Conservation (phyloP, 2,888 invertebrate genomes). For the Heteromurus nitidus region DNA sequence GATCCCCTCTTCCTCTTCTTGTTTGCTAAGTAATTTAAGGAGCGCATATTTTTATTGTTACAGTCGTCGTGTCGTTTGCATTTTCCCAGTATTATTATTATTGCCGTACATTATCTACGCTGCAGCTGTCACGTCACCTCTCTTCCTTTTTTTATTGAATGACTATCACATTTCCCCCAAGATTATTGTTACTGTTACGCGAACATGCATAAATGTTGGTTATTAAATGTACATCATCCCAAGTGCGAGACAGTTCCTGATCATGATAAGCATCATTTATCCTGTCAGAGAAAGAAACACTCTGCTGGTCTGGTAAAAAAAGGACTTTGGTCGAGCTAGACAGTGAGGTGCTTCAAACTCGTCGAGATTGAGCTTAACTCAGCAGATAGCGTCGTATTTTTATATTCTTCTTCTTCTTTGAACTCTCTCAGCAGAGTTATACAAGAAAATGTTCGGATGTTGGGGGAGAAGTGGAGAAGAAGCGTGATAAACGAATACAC, state of each 20-base stretch:
- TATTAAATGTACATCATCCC: slow-evolving; percentile 7
- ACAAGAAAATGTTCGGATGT: not conserved
- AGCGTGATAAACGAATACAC: not conserved
- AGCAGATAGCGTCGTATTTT: too few relatives aligned
- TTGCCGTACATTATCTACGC: slow-evolving; percentile 1
- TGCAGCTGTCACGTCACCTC: slow-evolving; percentile 36
- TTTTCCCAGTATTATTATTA: slow-evolving; percentile 1
- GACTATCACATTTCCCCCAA: not conserved
- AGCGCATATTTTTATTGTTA: not conserved
- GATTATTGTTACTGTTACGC: slow-evolving; percentile 11
- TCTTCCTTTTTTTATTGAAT: not conserved
- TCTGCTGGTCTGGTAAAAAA: too few relatives aligned
- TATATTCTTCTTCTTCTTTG: not conserved
- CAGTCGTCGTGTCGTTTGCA: not conserved
- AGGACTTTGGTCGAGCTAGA: slow-evolving; percentile 7
- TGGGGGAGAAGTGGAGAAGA: not conserved
- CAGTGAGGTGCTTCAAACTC: slow-evolving; percentile 41
- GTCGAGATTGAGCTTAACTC: too few relatives aligned
- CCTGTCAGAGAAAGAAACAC: slow-evolving; percentile 45
- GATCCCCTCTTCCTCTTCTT: too few relatives aligned
- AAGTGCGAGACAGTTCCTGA: slow-evolving; percentile 36
- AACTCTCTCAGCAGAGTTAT: not conserved
- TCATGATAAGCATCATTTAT: slow-evolving; percentile 48
- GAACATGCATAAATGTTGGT: slow-evolving; percentile 16
- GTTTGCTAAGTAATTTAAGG: not conserved